A percentile compares a stretch with the other conserved stretches of the same genome.
These are phyloP conservation scores for Drosophila ustulata DNA, from an alignment of 2,888 invertebrate species.

Conservation along the genomic window DNA sequence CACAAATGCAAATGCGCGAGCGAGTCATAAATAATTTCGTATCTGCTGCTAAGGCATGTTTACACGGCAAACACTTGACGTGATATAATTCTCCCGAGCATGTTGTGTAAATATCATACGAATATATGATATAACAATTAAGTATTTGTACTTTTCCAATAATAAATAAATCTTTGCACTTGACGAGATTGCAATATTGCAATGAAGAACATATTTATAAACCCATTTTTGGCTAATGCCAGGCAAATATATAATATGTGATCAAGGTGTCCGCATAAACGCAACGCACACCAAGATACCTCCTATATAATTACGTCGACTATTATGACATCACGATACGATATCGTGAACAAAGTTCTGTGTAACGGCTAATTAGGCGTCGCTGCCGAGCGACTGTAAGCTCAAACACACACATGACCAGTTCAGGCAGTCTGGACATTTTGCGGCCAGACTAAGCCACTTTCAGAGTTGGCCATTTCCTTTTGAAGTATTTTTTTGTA, in stretches of 20 bases:
- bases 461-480: neutral
- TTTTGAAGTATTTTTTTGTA: too few relatives aligned
- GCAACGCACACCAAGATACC: neutral
- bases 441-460: neutral
- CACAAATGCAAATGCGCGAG: conserved; percentile 16
- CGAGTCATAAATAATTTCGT: conserved; percentile 44
- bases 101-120: neutral
- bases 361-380: conserved; percentile 6
- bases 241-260: neutral
- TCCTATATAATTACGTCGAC: neutral
- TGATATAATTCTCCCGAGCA: conserved; percentile 7
- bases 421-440: neutral
- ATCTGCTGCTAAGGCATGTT: conserved; percentile 20
- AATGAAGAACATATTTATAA: conserved; percentile 11
- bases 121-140: neutral
- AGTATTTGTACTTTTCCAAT: conserved; percentile 12
- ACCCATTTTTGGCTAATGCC: conserved; percentile 4
- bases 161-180: neutral
- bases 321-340: conserved; percentile 14
- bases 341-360: conserved; percentile 15
- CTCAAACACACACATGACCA: neutral
- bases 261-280: conserved; percentile 9
- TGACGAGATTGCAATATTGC: neutral
- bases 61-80: conserved; percentile 22
- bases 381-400: neutral